Evolutionary conservation across 2,113 vertebrate species (phyloP), one percentile per base, ranked within the genome.

Genomic region (Reinhardtius hippoglossoides): DNA sequence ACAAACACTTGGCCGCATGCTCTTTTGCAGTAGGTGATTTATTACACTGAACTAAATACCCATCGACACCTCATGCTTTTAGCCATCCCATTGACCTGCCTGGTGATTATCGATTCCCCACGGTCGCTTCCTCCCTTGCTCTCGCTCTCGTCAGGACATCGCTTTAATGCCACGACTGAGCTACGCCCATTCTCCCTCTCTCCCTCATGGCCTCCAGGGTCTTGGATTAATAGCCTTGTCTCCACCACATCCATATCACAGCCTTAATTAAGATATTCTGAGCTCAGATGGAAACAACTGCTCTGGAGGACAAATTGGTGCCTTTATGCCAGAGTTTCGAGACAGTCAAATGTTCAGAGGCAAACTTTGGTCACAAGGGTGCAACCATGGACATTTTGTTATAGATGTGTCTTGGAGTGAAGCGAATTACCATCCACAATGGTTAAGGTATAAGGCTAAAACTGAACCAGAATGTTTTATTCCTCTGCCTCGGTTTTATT

Each of bases 21-120:
- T 74, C 46, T 82, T 81, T 64, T 61, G 46, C 79, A 21, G 76
- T 3, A 59, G 81, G 79, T 93, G 83, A 93, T 93, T 92, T 92
- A 93, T 92, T 88, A 91, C 81, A 76, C 78, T 76, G 78, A 90
- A 88, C 88, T 92, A 91, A 92, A 93, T 90, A 88, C 71, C 90
- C 86, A 93, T 93, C 91, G 91, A 91, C 89, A 92, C 90, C 75
- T 86, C 88, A 84, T 90, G 84, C 89, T 91, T 92, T 93, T 89
- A 89, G 84, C 68, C 67, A 67, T 91, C 67, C 73, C 83, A 93
- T 91, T 94, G 92, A 91, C 90, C 92, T 81, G 86, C 81, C 70
- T 81, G 87, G 84, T 73, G 87, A 86, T 92, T 90, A 94, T 94
- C 61, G 92, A 92, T 94, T 89, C 78, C 78, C 76, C 65, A 20